These are phyloP conservation scores for Meloidogyne floridensis DNA, from an alignment of 1,140 invertebrate genomes.

Conservation along the genomic window DNA sequence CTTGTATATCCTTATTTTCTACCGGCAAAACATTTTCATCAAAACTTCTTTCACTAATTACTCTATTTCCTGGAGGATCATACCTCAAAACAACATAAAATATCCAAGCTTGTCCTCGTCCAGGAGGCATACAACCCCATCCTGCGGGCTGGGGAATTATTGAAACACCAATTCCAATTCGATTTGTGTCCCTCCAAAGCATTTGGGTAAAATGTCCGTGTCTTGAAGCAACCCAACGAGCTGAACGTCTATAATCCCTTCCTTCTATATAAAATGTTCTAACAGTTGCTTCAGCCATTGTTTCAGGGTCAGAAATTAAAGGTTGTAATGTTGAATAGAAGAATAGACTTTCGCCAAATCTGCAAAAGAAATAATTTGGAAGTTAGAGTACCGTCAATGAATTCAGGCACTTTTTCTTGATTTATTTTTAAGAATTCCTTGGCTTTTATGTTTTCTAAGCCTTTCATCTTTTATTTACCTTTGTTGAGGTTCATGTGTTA, in stretches of 20 bases:
- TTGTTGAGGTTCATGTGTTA: constrained; percentile 25
- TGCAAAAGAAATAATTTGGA: constrained; percentile 5
- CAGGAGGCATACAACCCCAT: constrained; percentile 11
- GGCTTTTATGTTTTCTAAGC: no score
- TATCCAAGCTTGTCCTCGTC: constrained; percentile 25
- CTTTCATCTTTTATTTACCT: constrained; percentile 11
- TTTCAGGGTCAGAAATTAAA: constrained; percentile 31
- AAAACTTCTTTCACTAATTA: constrained; percentile 17
- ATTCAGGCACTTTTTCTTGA: background rate
- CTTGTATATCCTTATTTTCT: constrained; percentile 3
- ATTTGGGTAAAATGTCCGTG: constrained; percentile 39
- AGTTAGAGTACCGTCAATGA: no score
- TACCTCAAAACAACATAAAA: constrained; percentile 35
- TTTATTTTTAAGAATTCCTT: constrained; percentile 6
- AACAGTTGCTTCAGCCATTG: constrained; percentile 37
- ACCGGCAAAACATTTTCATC: constrained; percentile 27
- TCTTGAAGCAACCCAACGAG: constrained; percentile 15
- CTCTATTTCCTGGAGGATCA: constrained; percentile 32
- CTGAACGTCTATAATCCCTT: constrained; percentile 16
- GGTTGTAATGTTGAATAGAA: constrained; percentile 32
- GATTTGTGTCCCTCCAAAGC: constrained; percentile 27
- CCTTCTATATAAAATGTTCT: constrained; percentile 36
- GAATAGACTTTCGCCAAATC: constrained; percentile 37
- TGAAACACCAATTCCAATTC: constrained; percentile 28
- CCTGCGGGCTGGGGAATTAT: constrained; percentile 14